Conservation (phyloP, 2,113 vertebrate genomes). For the Nibea coibor region DNA sequence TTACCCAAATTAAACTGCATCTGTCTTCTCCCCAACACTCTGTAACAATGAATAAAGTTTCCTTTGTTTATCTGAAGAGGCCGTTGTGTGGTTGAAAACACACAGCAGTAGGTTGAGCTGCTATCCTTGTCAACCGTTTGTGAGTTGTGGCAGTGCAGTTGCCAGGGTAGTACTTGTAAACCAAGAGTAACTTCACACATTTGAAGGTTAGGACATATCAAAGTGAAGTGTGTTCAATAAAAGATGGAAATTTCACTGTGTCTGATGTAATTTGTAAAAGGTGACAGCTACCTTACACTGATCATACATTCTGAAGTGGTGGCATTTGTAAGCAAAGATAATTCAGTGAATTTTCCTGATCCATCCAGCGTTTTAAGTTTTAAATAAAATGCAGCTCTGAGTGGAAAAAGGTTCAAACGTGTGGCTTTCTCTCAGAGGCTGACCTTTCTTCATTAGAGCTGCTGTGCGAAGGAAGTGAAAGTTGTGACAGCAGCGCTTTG, state of each 20-base stretch:
- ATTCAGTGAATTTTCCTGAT: neutral
- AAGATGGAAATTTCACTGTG: slow-evolving; percentile 45
- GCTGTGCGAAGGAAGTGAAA: neutral
- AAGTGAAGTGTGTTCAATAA: slow-evolving; percentile 25
- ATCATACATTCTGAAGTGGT: slow-evolving; percentile 16
- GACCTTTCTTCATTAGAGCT: neutral
- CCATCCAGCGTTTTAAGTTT: too few relatives aligned
- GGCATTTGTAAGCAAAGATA: slow-evolving; percentile 40
- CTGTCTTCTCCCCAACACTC: neutral
- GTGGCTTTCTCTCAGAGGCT: neutral
- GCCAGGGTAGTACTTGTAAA: slow-evolving; percentile 13
- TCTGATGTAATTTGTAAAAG: slow-evolving; percentile 34
- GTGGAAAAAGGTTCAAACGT: neutral
- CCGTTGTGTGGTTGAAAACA: neutral
- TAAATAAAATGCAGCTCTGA: neutral
- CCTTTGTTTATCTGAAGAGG: slow-evolving; percentile 9
- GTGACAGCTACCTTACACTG: slow-evolving; percentile 23
- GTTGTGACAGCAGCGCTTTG: neutral
- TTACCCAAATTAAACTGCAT: slow-evolving; percentile 23
- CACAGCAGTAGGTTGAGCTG: neutral
- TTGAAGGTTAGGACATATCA: slow-evolving; percentile 20
- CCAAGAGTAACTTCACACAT: slow-evolving; percentile 42
- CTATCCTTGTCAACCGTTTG: neutral
- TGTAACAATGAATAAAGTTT: neutral
- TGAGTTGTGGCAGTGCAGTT: neutral